A percentile compares a stretch with the other conserved stretches of the same genome.
Evolutionary conservation across 2,113 vertebrate species (phyloP).

Genomic region (Microcebus griseorufus): DNA sequence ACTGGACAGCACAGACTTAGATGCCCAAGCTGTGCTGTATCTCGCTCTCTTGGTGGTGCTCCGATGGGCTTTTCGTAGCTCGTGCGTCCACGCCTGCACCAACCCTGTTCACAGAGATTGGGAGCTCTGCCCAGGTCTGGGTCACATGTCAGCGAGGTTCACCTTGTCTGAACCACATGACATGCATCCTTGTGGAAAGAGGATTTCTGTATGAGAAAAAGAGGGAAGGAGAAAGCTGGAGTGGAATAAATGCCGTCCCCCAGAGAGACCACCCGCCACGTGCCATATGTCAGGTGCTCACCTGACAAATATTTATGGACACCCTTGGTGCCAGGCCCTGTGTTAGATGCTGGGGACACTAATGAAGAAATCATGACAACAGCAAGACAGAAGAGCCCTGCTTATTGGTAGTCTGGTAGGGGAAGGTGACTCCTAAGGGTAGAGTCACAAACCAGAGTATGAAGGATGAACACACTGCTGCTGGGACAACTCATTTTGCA

Average conservation of each 20-base stretch:
- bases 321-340: fast-evolving
- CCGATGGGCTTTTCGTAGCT: not conserved
- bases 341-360: not conserved
- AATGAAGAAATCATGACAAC: not conserved
- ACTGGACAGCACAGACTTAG: not conserved
- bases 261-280: fast-evolving
- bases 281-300: fast-evolving
- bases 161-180: not conserved
- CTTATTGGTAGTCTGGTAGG: not conserved
- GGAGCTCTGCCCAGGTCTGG: not conserved
- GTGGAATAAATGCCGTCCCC: fast-evolving
- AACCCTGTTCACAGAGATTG: not conserved
- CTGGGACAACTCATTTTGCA: not conserved
- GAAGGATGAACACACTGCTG: no score
- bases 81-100: not conserved
- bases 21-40: not conserved
- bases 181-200: not conserved
- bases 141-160: not conserved
- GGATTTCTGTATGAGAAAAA: not conserved
- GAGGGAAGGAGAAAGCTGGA: not conserved
- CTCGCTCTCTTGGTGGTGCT: not conserved
- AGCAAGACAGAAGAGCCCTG: not conserved
- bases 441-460: no score
- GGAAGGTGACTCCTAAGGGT: not conserved
- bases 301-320: fast-evolving